Evolutionary conservation across 2,797 vertebrate genomes (phyloP).

Genomic region (Sitta carolinensis): DNA sequence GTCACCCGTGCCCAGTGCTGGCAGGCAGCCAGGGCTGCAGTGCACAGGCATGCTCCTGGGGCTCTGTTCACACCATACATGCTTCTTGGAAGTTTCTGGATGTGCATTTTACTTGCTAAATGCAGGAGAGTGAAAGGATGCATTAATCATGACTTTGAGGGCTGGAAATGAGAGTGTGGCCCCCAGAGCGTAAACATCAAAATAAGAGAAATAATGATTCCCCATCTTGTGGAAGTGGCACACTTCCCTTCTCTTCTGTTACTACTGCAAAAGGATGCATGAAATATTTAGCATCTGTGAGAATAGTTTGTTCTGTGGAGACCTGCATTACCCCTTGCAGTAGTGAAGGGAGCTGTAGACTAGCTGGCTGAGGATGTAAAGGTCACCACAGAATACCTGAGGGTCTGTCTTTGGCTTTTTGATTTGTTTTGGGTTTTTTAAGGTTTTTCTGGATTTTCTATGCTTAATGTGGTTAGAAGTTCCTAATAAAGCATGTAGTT

Average conservation of each 20-base stretch:
- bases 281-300: neutral
- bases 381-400: neutral
- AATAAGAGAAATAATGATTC: neutral
- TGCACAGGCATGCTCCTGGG: neutral
- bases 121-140: neutral
- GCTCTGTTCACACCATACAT: accelerated
- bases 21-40: neutral
- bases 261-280: neutral
- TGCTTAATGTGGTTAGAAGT: neutral
- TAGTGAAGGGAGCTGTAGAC: accelerated
- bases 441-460: neutral
- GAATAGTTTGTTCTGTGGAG: neutral
- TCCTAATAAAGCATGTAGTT: neutral
- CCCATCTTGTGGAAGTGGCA: neutral
- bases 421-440: neutral
- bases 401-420: neutral
- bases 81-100: neutral
- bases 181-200: neutral
- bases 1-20: neutral
- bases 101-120: neutral
- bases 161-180: neutral
- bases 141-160: neutral
- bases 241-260: neutral
- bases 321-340: neutral
- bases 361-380: neutral